Conservation (phyloP, 2,113 vertebrate genomes). For the Nettapus auritus region DNA sequence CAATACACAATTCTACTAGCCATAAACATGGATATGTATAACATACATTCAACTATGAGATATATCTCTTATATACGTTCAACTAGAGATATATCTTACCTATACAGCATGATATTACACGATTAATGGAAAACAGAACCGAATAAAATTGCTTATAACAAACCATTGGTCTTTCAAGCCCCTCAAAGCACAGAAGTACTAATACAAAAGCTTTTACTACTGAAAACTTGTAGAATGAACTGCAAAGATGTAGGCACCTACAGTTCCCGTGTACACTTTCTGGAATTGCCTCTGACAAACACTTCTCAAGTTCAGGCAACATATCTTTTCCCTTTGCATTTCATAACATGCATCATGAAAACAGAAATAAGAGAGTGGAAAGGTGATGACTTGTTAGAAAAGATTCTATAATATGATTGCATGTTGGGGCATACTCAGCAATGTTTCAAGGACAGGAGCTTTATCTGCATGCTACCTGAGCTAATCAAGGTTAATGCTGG, state of each 20-base stretch:
- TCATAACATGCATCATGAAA: background rate
- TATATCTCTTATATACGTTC: too few species aligned
- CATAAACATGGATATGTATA: background rate
- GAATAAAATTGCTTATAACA: background rate
- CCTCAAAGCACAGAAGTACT: background rate
- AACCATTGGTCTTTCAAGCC: background rate
- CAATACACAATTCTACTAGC: background rate
- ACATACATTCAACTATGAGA: constrained; percentile 33
- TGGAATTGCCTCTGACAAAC: background rate
- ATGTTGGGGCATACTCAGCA: background rate
- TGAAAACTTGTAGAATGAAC: background rate
- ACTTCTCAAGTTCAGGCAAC: background rate
- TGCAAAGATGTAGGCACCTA: background rate
- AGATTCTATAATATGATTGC: background rate
- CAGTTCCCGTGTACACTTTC: background rate
- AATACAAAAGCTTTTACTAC: background rate
- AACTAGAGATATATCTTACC: background rate
- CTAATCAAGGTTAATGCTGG: background rate
- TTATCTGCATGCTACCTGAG: background rate
- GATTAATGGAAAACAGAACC: background rate
- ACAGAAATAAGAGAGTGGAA: background rate
- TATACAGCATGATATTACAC: background rate
- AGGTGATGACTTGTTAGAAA: background rate
- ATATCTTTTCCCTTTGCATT: background rate
- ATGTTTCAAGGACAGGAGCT: background rate